Evolutionary conservation across 1,140 invertebrate genomes (phyloP).

Genomic region (Ridgeia piscesae): DNA sequence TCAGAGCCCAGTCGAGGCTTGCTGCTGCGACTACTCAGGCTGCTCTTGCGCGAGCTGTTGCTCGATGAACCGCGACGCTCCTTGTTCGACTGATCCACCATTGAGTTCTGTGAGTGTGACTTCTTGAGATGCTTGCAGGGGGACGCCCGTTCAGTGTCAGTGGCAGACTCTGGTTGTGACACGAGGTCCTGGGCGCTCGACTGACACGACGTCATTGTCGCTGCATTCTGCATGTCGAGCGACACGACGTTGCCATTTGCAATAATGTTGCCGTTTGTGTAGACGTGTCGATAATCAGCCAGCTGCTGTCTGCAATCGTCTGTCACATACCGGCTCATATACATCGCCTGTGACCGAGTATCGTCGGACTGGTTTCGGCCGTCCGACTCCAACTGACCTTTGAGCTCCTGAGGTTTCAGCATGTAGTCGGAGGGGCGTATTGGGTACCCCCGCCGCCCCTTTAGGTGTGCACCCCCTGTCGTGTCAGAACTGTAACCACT

Average conservation of each 20-base stretch:
- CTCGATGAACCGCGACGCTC: slow-evolving; percentile 32
- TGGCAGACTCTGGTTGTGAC: slow-evolving; percentile 36
- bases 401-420: slow-evolving; percentile 17
- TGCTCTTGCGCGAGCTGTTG: slow-evolving; percentile 29
- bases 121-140: slow-evolving; percentile 58
- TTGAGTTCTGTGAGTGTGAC: slow-evolving; percentile 54
- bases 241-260: slow-evolving; percentile 18
- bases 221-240: background rate
- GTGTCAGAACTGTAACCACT: background rate
- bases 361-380: slow-evolving; percentile 7
- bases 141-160: slow-evolving; percentile 64
- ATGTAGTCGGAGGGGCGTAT: slow-evolving; percentile 29
- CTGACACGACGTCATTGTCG: slow-evolving; percentile 21
- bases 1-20: slow-evolving; percentile 12
- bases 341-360: background rate
- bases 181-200: slow-evolving; percentile 27
- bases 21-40: slow-evolving; percentile 22
- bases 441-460: background rate
- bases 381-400: background rate
- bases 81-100: background rate
- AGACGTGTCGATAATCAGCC: background rate
- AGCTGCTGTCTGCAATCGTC: background rate
- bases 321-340: background rate
- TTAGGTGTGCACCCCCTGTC: background rate
- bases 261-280: slow-evolving; percentile 15